A percentile compares a stretch with the other conserved stretches of the same genome.
These are phyloP conservation scores for Semotilus atromaculatus DNA, from an alignment of 2,797 vertebrate species.

Conservation along the genomic window DNA sequence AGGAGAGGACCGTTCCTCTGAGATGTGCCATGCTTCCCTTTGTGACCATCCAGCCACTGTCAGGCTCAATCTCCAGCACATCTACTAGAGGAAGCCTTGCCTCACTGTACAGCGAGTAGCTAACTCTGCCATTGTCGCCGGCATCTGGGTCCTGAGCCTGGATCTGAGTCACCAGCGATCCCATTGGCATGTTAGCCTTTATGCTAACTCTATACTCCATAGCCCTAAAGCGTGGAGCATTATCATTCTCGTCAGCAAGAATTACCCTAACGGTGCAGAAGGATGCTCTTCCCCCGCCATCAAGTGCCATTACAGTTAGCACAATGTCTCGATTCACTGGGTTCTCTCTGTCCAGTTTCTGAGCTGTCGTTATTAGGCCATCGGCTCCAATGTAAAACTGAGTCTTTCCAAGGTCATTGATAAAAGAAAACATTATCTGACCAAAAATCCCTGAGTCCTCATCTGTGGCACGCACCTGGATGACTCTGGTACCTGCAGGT, in stretches of 20 bases:
- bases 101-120: slow-evolving; percentile 90
- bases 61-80: slow-evolving; percentile 90
- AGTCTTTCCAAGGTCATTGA: slow-evolving; percentile 92
- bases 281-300: slow-evolving; percentile 92
- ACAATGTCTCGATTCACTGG: slow-evolving; percentile 90
- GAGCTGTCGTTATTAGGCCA: slow-evolving; percentile 87
- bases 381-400: slow-evolving; percentile 87
- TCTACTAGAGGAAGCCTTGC: slow-evolving; percentile 85
- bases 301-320: slow-evolving; percentile 92
- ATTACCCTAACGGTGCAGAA: slow-evolving; percentile 96
- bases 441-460: slow-evolving; percentile 89
- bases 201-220: slow-evolving; percentile 91
- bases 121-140: slow-evolving; percentile 90
- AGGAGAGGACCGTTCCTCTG: slow-evolving; percentile 90
- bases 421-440: slow-evolving; percentile 87
- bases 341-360: slow-evolving; percentile 91
- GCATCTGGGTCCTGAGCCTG: slow-evolving; percentile 92
- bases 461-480: slow-evolving; percentile 86
- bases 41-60: slow-evolving; percentile 92
- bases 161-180: slow-evolving; percentile 91
- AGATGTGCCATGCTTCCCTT: slow-evolving; percentile 90
- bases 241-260: slow-evolving; percentile 95
- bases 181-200: slow-evolving; percentile 89
- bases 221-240: slow-evolving; percentile 90
- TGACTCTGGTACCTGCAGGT: slow-evolving; percentile 83